Evolutionary conservation across 2,888 invertebrate species (phyloP).

Genomic region (Drosophila pegasa): DNA sequence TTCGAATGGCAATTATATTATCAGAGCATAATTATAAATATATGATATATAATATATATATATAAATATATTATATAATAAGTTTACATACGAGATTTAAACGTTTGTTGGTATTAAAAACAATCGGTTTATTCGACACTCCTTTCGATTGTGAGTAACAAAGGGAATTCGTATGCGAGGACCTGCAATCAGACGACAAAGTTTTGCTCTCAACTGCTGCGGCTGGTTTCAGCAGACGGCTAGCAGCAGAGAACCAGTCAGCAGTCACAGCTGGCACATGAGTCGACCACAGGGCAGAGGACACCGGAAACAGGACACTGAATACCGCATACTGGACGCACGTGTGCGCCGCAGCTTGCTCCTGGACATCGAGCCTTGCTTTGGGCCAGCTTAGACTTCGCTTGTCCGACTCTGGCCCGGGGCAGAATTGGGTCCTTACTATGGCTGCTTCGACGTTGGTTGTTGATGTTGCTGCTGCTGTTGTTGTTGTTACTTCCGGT

Average conservation of each 20-base stretch:
- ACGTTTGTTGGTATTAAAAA: too few species aligned
- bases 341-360: conserved; percentile 39
- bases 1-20: not conserved
- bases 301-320: conserved; percentile 44
- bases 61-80: too few species aligned
- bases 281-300: conserved; percentile 26
- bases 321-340: conserved; percentile 53
- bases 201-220: conserved; percentile 17
- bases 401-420: conserved; percentile 39
- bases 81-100: too few species aligned
- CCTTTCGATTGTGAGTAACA: not conserved
- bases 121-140: not conserved
- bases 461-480: conserved; percentile 25
- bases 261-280: conserved; percentile 37
- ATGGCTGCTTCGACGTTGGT: conserved; percentile 24
- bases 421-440: conserved; percentile 42
- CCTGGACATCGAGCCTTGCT: conserved; percentile 9
- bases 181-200: conserved; percentile 42
- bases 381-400: conserved; percentile 49
- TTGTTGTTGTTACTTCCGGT: conserved; percentile 16
- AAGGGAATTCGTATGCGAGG: conserved; percentile 12
- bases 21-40: not conserved
- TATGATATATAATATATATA: too few species aligned
- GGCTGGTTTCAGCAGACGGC: conserved; percentile 17
- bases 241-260: conserved; percentile 7